Base-by-base conservation (phyloP, 2,888 invertebrate genomes). In the Andricus curvator region DNA sequence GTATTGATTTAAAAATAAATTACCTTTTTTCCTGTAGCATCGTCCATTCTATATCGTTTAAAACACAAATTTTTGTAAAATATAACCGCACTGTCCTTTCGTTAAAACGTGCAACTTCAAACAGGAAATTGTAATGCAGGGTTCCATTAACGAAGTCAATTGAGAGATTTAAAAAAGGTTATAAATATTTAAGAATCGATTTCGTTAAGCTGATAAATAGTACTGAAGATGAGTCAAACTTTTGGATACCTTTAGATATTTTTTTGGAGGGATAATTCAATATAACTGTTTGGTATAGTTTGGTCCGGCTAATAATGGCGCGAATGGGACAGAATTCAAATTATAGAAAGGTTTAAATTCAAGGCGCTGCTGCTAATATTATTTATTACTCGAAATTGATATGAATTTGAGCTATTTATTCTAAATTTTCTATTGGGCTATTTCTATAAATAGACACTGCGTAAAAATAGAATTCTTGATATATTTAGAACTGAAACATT, bases 31-130 rank as follows among this genome's bases (percentile, higher is more conserved):
- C 56, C 74, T 20, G 48, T 74, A 2, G 56, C 20, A 56, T 56
- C 56, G 56, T 56, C 74, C 74, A 74, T 74, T 56, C 4, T 74
- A 56, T 56, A 74, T 74, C 11, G 56, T 74, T 62, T 56, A n/a
- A 74, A 33, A 51, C 56, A 74, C 56, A 37, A 33, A 56, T 29
- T 51, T 74, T 51, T 8, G 29, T 56, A 37, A 74, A 56, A 74
- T 74, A 56, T 33, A 74, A 74, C 33, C 22, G 11, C 15, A 48
- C 48, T 22, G 25, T 62, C n/a, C 74, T 74, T 33, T 51, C 48
- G 29, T 51, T 51, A 33, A 74, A 74, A 74, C 74, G 74, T 74
- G 74, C 51, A 74, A 74, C 74, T 56, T 74, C 33, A 74, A 74
- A 74, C 74, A 74, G 74, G 74, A 74, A 74, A 33, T 56, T 48